A percentile compares a stretch with the other conserved stretches of the same genome.
phyloP scores from a whole-genome alignment of 1,140 invertebrate genomes.

The Drosophila pseudoobscura region DNA sequence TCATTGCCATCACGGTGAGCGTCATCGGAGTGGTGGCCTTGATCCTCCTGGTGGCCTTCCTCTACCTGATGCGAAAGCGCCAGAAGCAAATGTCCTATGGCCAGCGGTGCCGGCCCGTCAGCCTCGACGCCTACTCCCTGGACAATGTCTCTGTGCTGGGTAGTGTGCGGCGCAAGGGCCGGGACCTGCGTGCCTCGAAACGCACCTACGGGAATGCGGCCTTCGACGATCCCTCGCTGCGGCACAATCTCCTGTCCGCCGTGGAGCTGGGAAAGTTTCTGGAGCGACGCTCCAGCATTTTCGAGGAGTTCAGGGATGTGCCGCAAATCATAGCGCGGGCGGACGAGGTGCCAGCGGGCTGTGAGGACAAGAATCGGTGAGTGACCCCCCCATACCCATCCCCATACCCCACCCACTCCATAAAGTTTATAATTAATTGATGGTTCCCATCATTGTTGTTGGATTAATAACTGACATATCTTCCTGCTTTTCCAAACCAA shows the following conservation, averaged over 20 bases:
- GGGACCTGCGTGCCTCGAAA: slow-evolving; percentile 89
- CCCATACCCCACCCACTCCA: too few relatives aligned
- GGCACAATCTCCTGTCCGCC: slow-evolving; percentile 70
- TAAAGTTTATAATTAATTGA: background rate
- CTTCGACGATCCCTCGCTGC: slow-evolving; percentile 91
- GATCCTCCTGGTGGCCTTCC: slow-evolving; percentile 86
- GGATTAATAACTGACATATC: slow-evolving; percentile 43
- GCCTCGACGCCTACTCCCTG: slow-evolving; percentile 93
- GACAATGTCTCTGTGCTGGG: slow-evolving; percentile 94
- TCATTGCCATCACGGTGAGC: slow-evolving; percentile 85
- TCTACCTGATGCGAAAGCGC: slow-evolving; percentile 89
- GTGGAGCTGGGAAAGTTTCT: slow-evolving; percentile 88
- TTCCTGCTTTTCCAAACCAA: slow-evolving; percentile 46
- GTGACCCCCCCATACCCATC: slow-evolving; percentile 4
- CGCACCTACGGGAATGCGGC: slow-evolving; percentile 95
- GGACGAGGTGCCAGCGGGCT: slow-evolving; percentile 92
- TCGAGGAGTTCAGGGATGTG: slow-evolving; percentile 91
- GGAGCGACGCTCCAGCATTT: slow-evolving; percentile 88
- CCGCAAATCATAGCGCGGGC: slow-evolving; percentile 90
- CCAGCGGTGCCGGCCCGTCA: slow-evolving; percentile 93
- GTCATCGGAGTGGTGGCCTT: slow-evolving; percentile 85
- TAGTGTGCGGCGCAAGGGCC: slow-evolving; percentile 89
- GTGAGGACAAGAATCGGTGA: slow-evolving; percentile 92
- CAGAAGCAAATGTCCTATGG: slow-evolving; percentile 89
- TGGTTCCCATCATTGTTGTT: slow-evolving; percentile 23